These are phyloP conservation scores for Pempheris klunzingeri DNA, from an alignment of 2,797 vertebrate genomes.

Conservation along the genomic window DNA sequence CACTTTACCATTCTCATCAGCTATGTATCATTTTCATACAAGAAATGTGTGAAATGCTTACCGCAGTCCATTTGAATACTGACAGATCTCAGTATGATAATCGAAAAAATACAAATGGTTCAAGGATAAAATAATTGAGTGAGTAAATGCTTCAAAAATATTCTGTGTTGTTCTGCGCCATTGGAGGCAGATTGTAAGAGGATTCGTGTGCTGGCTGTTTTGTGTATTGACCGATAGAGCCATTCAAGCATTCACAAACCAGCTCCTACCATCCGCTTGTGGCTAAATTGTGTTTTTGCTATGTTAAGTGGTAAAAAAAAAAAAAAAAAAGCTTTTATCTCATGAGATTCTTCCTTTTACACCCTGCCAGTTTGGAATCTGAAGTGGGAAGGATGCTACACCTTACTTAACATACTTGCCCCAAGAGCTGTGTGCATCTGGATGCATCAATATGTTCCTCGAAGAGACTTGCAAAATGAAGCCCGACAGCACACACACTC, in stretches of 20 bases:
- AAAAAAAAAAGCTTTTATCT: neutral
- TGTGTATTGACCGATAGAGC: neutral
- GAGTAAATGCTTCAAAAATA: conserved; percentile 11
- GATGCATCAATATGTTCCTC: conserved; percentile 58
- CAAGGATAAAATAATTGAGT: conserved; percentile 13
- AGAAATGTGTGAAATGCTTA: neutral
- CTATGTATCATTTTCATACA: conserved; percentile 1
- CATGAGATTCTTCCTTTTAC: neutral
- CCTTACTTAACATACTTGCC: conserved; percentile 36
- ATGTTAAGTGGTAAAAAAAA: neutral
- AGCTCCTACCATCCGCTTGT: neutral
- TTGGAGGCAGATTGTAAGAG: neutral
- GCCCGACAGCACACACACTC: conserved; percentile 41
- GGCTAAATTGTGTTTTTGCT: neutral
- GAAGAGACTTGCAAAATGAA: conserved; percentile 54
- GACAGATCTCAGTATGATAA: conserved; percentile 26
- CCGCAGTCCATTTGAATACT: conserved; percentile 20
- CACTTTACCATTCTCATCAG: neutral
- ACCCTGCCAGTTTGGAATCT: conserved; percentile 20
- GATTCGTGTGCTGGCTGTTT: conserved; percentile 1
- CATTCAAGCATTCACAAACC: neutral
- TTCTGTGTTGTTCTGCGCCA: neutral
- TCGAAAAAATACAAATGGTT: conserved; percentile 22
- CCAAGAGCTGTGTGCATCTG: conserved; percentile 44
- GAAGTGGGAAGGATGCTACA: conserved; percentile 36